These are phyloP conservation scores for Phortica okadai DNA, from an alignment of 2,888 invertebrate species.

Conservation along the genomic window DNA sequence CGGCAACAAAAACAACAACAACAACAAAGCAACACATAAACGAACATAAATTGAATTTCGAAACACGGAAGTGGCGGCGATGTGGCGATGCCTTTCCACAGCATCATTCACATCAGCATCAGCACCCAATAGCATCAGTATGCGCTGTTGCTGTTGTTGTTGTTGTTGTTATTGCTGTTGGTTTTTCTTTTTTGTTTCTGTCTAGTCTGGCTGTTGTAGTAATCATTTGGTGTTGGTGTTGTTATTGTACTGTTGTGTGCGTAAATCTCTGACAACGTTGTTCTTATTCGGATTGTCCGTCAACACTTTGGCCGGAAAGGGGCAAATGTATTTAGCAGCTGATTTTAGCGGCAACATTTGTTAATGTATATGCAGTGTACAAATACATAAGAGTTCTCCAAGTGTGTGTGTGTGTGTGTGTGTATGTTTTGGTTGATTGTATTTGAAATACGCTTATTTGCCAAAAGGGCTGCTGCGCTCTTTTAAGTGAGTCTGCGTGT, in stretches of 20 bases:
- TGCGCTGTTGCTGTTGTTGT: slow-evolving; percentile 41
- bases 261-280: slow-evolving; percentile 25
- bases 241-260: background rate
- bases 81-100: background rate
- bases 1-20: slow-evolving; percentile 5
- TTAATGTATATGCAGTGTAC: slow-evolving; percentile 22
- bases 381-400: background rate
- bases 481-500: background rate
- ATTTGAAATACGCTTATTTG: slow-evolving; percentile 26
- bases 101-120: background rate
- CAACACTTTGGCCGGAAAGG: slow-evolving; percentile 41
- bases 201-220: background rate
- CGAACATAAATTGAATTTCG: slow-evolving; percentile 68
- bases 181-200: too few species aligned
- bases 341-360: slow-evolving; percentile 52
- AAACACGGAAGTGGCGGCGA: slow-evolving; percentile 62
- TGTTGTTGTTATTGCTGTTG: slow-evolving; percentile 48
- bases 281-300: slow-evolving; percentile 41
- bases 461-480: slow-evolving; percentile 20
- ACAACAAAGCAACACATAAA: slow-evolving; percentile 44
- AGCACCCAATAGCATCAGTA: slow-evolving; percentile 22
- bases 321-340: slow-evolving; percentile 55
- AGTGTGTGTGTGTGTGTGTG: slow-evolving; percentile 29
- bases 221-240: background rate
- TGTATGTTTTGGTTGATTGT: slow-evolving; percentile 28